Evolutionary conservation across 2,113 vertebrate genomes (phyloP), one percentile per base, ranked within the genome.

Genomic region (Bubo blakistoni): DNA sequence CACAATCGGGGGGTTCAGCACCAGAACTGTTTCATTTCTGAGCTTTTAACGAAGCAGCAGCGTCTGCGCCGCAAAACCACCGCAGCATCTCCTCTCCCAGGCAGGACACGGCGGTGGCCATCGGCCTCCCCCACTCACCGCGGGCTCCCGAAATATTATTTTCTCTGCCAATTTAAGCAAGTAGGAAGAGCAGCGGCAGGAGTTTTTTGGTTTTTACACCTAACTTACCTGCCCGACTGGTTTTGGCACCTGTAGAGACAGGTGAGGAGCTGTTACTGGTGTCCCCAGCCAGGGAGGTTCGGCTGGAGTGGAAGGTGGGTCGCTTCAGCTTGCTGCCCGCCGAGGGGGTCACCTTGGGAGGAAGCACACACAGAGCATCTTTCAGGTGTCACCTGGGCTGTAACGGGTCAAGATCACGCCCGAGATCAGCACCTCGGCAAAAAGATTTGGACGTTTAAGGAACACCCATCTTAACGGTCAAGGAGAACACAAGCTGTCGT

Each of bases 291-390:
- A 99, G 98, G 1, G 99, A 99, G 19, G 99, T 99, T 27, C 99
- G 96, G 91, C 99, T 99, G 38, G 99, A 99, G 98, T 99, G 99
- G 97, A 99, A 99, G 57, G 99, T 98, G 12, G 99, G 99, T 74
- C 99, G 98, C 96, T 99, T 99, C 91, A 99, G 98, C 93, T 99
- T 99, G 98, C 99, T 99, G 63, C 98, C 97, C 0, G 98, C 81
- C 4, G 98, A 90, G 15, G 99, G 98, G 6, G 98, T 96, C 57
- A 99, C 98, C 99, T 99, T 94, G 27, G 97, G 98, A 88, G 87
- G 95, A 97, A 97, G 90, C 84, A 72, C 16, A 95, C 36, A 29
- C 4, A 55, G 54, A 61, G 19, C 77, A 66, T 1, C 27, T 21
- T 36, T 96, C 7, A 92, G 88, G 30, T 2, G 32, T 0, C 70